Conservation (phyloP, 2,797 vertebrate genomes). For the Phoeniculus purpureus region DNA sequence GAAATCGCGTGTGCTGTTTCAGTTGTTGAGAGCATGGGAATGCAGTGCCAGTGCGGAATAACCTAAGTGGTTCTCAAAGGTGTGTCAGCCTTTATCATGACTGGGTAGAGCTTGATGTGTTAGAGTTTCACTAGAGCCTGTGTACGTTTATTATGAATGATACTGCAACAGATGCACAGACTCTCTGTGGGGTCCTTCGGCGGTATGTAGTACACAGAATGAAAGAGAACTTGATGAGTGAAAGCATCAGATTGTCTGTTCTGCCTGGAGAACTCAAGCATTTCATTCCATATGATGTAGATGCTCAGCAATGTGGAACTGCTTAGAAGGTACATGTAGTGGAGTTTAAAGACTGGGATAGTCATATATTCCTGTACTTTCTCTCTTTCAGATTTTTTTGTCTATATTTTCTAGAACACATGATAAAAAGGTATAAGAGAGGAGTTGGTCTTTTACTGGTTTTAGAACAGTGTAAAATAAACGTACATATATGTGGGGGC, state of each 20-base stretch:
- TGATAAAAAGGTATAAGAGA: background rate
- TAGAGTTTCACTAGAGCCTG: background rate
- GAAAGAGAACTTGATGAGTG: too few species aligned
- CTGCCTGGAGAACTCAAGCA: background rate
- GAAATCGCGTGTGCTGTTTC: background rate
- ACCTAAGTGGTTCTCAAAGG: background rate
- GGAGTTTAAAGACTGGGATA: background rate
- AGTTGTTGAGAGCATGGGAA: background rate
- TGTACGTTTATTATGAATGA: background rate
- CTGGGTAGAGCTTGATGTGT: background rate
- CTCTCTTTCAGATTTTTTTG: background rate
- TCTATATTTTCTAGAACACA: background rate
- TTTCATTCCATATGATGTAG: background rate
- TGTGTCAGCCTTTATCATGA: background rate
- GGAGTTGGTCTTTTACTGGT: background rate
- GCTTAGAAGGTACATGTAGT: background rate
- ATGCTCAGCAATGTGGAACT: background rate
- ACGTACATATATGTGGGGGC: fast-evolving
- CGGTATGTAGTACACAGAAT: background rate
- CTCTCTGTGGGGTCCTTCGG: background rate
- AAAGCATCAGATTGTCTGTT: background rate
- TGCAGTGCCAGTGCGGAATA: background rate
- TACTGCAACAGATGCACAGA: background rate
- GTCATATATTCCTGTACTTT: background rate
- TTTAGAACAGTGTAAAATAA: background rate